phyloP scores from a whole-genome alignment of 2,888 invertebrate species.

The Arctia plantaginis region DNA sequence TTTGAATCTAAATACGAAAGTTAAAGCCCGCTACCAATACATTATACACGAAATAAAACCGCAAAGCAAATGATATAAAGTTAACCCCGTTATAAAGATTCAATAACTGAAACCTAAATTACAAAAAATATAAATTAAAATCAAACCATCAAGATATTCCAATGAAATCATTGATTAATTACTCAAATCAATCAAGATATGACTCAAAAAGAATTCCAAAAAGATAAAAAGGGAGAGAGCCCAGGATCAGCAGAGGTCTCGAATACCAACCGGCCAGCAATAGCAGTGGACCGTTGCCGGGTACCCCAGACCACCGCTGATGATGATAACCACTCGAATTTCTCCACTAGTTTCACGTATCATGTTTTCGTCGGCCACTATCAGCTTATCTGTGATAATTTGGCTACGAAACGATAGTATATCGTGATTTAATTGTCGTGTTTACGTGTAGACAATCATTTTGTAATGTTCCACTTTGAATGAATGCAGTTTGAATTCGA shows the following conservation, averaged over 20 bases:
- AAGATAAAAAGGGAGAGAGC: conserved; percentile 79
- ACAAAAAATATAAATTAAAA: neutral
- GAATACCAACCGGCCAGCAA: conserved; percentile 82
- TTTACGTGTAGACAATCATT: conserved; percentile 10
- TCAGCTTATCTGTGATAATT: conserved; percentile 77
- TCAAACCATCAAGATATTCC: conserved; percentile 10
- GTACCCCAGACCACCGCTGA: conserved; percentile 86
- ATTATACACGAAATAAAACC: neutral
- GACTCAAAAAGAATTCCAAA: conserved; percentile 68
- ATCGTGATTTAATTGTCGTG: conserved; percentile 31
- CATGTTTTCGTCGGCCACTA: conserved; percentile 60
- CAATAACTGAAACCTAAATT: neutral
- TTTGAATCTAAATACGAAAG: neutral
- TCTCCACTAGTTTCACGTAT: conserved; percentile 64
- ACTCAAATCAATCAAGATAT: conserved; percentile 78
- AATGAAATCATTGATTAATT: conserved; percentile 70
- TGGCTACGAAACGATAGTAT: conserved; percentile 50
- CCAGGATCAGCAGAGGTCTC: conserved; percentile 87
- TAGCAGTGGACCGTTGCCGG: conserved; percentile 67
- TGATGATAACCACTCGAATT: conserved; percentile 74
- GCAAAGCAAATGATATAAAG: neutral
- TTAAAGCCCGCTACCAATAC: neutral
- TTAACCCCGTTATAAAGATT: neutral
- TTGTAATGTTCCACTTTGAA: neutral
- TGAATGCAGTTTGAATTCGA: neutral